Evolutionary conservation across 1,140 invertebrate species (phyloP).

Genomic region (Drosophila jambulina): DNA sequence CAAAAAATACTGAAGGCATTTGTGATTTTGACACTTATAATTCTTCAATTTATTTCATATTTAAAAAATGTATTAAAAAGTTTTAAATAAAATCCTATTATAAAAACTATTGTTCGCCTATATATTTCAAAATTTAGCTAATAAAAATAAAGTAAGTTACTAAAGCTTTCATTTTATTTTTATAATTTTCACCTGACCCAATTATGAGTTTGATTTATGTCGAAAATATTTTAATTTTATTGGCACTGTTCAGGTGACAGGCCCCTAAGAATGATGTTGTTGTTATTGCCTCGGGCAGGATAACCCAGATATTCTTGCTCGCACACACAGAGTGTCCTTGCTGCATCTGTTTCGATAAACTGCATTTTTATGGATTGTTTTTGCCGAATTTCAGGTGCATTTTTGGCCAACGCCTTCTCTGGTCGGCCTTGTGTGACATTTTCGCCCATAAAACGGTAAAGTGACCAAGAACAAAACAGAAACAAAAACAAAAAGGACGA

Average conservation of each 20-base stretch:
- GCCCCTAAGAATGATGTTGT: constrained; percentile 21
- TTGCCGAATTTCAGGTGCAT: constrained; percentile 40
- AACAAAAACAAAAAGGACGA: neutral
- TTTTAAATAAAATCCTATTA: neutral
- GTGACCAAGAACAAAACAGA: neutral
- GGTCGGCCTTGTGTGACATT: constrained; percentile 43
- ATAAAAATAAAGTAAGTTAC: neutral
- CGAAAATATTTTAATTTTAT: constrained; percentile 72
- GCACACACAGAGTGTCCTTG: constrained; percentile 25
- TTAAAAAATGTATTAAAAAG: neutral
- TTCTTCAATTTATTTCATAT: neutral
- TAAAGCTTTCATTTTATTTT: constrained; percentile 21
- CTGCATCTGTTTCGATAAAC: constrained; percentile 56
- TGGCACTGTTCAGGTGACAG: constrained; percentile 37
- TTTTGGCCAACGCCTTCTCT: constrained; percentile 30
- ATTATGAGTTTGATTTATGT: constrained; percentile 75
- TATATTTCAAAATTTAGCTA: neutral
- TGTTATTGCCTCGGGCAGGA: constrained; percentile 1
- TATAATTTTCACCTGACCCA: constrained; percentile 54
- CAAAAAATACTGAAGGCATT: no score
- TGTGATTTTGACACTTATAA: no score
- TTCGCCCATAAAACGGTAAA: constrained; percentile 29
- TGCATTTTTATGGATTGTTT: constrained; percentile 48
- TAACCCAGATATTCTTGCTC: constrained; percentile 55
- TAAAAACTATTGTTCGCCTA: no score